Evolutionary conservation across 2,797 vertebrate species (phyloP).

Genomic region (Propithecus perrieri): DNA sequence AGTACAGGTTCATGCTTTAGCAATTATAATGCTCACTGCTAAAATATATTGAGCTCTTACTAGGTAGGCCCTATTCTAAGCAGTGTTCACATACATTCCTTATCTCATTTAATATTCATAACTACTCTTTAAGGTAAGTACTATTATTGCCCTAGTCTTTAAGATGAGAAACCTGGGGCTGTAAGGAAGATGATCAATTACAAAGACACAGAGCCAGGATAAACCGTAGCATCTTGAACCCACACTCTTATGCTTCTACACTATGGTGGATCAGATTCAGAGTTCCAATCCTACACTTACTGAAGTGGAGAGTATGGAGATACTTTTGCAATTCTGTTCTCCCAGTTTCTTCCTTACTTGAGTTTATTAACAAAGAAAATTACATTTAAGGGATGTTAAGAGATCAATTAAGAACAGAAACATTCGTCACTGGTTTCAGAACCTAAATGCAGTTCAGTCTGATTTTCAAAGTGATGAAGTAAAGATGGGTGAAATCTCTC

Average conservation of each 20-base stretch:
- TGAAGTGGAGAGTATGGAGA: neutral
- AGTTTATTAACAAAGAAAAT: slow-evolving; percentile 5
- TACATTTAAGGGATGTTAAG: neutral
- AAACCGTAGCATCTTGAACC: neutral
- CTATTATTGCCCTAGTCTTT: neutral
- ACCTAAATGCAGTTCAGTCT: neutral
- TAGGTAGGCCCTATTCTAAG: neutral
- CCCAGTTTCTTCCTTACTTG: neutral
- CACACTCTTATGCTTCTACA: neutral
- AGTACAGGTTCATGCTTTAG: neutral
- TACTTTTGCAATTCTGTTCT: neutral
- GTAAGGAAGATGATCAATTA: neutral
- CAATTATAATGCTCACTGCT: neutral
- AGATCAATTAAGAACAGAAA: slow-evolving; percentile 12
- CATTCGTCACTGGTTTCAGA: neutral
- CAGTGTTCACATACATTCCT: neutral
- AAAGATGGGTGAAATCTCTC: neutral
- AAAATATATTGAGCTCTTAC: neutral
- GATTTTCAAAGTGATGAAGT: neutral
- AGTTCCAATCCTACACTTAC: neutral
- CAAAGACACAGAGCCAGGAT: neutral
- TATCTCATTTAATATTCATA: neutral
- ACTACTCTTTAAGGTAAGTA: neutral
- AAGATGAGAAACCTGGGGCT: neutral
- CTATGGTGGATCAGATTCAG: neutral